Conservation (phyloP, 2,113 vertebrate genomes). For the Haemorhous mexicanus region DNA sequence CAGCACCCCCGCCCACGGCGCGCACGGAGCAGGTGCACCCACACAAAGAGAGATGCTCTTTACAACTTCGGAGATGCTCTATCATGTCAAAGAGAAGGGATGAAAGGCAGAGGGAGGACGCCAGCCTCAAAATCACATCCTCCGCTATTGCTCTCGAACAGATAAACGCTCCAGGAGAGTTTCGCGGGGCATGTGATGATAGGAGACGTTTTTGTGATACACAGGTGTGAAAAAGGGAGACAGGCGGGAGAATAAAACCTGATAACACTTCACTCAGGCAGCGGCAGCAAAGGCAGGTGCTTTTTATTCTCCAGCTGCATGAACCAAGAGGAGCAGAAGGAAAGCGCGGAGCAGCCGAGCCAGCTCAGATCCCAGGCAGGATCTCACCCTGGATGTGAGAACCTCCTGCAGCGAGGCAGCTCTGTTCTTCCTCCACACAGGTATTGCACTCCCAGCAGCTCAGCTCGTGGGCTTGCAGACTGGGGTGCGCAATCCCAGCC, state of each 20-base stretch:
- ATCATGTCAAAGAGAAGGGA: constrained; percentile 67
- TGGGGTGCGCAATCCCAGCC: neutral
- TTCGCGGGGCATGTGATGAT: neutral
- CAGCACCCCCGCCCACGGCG: neutral
- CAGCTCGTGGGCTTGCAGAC: neutral
- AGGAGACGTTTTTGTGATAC: constrained; percentile 24
- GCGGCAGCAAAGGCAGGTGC: constrained; percentile 10
- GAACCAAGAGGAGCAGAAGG: constrained; percentile 2
- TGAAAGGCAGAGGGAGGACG: constrained; percentile 20
- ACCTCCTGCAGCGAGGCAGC: constrained; percentile 9
- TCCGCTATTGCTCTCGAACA: neutral
- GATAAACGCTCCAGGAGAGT: constrained; percentile 23
- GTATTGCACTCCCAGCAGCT: neutral
- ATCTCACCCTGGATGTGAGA: neutral
- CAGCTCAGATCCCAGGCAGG: neutral
- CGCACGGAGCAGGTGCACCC: constrained; percentile 7
- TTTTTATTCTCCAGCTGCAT: neutral
- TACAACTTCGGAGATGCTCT: constrained; percentile 67
- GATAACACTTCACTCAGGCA: constrained; percentile 23
- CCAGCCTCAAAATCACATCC: constrained; percentile 57
- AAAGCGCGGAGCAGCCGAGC: neutral
- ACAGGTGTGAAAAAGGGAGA: constrained; percentile 40
- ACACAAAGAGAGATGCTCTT: constrained; percentile 18
- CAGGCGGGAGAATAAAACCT: constrained; percentile 24
- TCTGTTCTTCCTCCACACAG: neutral